Evolutionary conservation across 2,888 invertebrate species (phyloP).

Genomic region (Boloria selene): DNA sequence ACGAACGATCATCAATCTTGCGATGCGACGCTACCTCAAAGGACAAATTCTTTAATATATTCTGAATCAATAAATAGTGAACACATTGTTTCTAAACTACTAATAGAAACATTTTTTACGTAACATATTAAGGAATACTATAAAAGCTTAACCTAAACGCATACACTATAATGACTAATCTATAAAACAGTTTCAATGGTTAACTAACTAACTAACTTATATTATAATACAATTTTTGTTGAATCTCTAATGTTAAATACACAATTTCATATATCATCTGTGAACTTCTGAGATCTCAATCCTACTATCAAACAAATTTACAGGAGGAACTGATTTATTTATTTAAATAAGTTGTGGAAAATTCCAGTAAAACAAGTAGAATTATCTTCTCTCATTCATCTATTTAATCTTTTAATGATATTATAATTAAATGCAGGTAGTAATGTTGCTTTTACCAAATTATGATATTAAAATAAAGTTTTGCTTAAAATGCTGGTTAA

Average conservation of each 20-base stretch:
- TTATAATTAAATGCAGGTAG: too few relatives aligned
- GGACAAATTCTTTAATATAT: conserved; percentile 50
- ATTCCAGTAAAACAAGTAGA: too few relatives aligned
- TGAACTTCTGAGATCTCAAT: too few relatives aligned
- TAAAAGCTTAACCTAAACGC: conserved; percentile 42
- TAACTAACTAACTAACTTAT: conserved; percentile 35
- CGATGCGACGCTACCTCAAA: conserved; percentile 46
- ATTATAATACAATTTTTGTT: conserved; percentile 39
- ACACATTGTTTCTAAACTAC: conserved; percentile 59
- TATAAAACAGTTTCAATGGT: conserved; percentile 39
- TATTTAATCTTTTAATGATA: too few relatives aligned
- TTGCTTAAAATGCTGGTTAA: too few relatives aligned
- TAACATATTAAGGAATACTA: conserved; percentile 65
- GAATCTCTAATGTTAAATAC: conserved; percentile 36
- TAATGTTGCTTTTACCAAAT: too few relatives aligned
- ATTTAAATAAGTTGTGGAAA: too few relatives aligned
- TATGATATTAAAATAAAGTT: too few relatives aligned
- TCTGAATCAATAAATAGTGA: conserved; percentile 67
- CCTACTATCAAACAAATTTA: too few relatives aligned
- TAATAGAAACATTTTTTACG: conserved; percentile 49
- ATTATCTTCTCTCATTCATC: too few relatives aligned
- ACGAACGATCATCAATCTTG: conserved; percentile 20
- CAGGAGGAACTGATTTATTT: too few relatives aligned
- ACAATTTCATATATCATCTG: conserved; percentile 25
- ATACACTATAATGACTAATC: conserved; percentile 38